Evolutionary conservation across 2,113 vertebrate genomes (phyloP).

Genomic region (Perca fluviatilis): DNA sequence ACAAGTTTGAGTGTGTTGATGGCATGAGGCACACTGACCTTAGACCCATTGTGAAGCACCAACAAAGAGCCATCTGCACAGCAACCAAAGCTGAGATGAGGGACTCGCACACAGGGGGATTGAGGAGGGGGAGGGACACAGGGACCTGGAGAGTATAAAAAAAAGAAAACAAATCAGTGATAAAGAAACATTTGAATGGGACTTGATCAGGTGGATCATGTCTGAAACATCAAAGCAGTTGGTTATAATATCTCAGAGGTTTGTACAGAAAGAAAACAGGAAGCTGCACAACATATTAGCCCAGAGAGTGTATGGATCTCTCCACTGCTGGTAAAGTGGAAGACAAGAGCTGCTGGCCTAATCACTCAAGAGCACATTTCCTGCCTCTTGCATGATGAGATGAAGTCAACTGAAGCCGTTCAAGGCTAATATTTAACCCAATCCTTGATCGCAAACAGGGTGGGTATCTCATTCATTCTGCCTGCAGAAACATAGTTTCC

Average conservation of each 20-base stretch:
- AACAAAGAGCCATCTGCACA: constrained; percentile 89
- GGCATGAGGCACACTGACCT: constrained; percentile 81
- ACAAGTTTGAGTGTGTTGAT: constrained; percentile 75
- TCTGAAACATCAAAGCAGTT: constrained; percentile 27
- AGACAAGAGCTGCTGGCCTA: constrained; percentile 68
- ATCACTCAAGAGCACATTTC: constrained; percentile 80
- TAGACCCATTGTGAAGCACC: constrained; percentile 83
- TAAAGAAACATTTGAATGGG: constrained; percentile 30
- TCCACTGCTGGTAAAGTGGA: constrained; percentile 68
- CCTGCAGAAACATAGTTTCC: background rate
- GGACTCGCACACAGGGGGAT: constrained; percentile 71
- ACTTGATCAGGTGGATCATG: constrained; percentile 31
- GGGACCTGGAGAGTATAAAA: constrained; percentile 43
- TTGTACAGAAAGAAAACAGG: constrained; percentile 36
- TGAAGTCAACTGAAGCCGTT: constrained; percentile 62
- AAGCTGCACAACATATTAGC: constrained; percentile 24
- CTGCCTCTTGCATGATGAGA: constrained; percentile 69
- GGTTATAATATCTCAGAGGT: constrained; percentile 14
- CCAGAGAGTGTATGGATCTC: constrained; percentile 25
- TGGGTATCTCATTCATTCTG: background rate
- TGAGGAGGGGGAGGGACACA: constrained; percentile 30
- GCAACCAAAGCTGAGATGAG: constrained; percentile 80
- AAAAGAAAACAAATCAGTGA: constrained; percentile 37
- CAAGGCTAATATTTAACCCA: constrained; percentile 71
- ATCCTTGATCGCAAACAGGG: constrained; percentile 7